Conservation (phyloP, 2,113 vertebrate genomes). For the Bothrops jararaca region DNA sequence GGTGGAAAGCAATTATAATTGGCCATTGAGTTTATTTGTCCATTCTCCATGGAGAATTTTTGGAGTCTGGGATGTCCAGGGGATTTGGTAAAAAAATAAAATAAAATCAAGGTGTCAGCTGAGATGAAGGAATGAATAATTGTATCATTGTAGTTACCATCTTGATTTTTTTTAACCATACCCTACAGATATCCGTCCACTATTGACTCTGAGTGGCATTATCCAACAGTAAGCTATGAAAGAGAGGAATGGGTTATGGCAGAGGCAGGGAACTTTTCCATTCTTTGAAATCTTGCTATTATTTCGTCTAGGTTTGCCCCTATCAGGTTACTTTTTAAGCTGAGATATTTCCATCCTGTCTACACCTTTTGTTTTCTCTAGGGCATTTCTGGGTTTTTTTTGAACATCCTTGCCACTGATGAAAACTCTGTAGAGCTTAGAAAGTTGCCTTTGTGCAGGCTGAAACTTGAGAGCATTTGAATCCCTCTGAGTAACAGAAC, state of each 20-base stretch:
- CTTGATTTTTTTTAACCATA: background rate
- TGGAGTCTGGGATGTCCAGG: background rate
- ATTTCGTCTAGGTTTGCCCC: constrained; percentile 47
- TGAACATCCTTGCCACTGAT: constrained; percentile 56
- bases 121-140: background rate
- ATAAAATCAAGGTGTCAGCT: background rate
- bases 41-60: background rate
- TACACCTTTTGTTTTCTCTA: constrained; percentile 79
- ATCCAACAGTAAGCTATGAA: constrained; percentile 55
- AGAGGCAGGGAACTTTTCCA: constrained; percentile 74
- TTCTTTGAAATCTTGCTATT: constrained; percentile 60
- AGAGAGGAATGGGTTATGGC: constrained; percentile 53
- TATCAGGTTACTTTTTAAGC: constrained; percentile 79
- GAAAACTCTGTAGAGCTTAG: constrained; percentile 44
- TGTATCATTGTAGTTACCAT: background rate
- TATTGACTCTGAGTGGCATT: background rate
- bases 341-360: constrained; percentile 72
- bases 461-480: constrained; percentile 62
- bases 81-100: background rate
- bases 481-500: constrained; percentile 54
- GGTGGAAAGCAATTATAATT: background rate
- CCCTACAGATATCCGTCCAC: background rate
- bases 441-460: constrained; percentile 58
- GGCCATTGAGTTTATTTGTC: background rate
- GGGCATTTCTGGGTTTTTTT: constrained; percentile 34